Percentiles rank a stretch among this genome's conserved stretches.
Evolutionary conservation across 2,113 vertebrate species (phyloP).

Genomic region (Phoenicopterus ruber): DNA sequence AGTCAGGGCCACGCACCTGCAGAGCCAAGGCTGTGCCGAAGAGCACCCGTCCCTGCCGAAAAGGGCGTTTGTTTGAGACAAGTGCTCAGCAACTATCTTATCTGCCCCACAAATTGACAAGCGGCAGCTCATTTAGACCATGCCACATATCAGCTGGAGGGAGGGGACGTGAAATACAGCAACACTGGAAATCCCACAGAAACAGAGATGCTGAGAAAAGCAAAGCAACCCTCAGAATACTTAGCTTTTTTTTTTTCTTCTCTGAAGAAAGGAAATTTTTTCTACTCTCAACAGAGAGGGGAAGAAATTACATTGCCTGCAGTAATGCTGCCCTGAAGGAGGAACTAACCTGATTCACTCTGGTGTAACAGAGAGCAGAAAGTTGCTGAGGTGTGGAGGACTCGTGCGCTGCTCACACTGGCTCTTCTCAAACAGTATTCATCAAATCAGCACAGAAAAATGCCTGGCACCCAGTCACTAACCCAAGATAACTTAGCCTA

Average conservation of each 20-base stretch:
- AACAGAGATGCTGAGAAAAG: neutral
- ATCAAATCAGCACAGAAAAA: neutral
- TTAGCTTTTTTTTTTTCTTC: neutral
- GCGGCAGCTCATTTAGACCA: neutral
- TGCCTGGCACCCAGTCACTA: neutral
- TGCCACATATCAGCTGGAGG: neutral
- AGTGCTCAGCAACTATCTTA: neutral
- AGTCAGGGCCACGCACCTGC: neutral
- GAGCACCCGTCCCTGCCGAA: neutral
- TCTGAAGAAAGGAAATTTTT: neutral
- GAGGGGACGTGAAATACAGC: neutral
- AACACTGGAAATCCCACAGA: neutral
- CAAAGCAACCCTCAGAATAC: neutral
- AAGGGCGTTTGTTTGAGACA: neutral
- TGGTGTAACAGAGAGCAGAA: slow-evolving; percentile 18
- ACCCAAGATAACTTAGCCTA: neutral
- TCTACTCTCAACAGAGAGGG: neutral
- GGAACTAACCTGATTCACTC: slow-evolving; percentile 22
- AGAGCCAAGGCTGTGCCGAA: neutral
- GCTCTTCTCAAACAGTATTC: neutral
- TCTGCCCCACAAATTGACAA: neutral
- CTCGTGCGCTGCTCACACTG: neutral
- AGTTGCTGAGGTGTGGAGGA: neutral
- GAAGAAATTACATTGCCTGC: slow-evolving; percentile 18
- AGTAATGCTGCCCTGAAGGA: neutral